Conservation (phyloP, 2,888 invertebrate species). For the Polymixis lichenea region DNA sequence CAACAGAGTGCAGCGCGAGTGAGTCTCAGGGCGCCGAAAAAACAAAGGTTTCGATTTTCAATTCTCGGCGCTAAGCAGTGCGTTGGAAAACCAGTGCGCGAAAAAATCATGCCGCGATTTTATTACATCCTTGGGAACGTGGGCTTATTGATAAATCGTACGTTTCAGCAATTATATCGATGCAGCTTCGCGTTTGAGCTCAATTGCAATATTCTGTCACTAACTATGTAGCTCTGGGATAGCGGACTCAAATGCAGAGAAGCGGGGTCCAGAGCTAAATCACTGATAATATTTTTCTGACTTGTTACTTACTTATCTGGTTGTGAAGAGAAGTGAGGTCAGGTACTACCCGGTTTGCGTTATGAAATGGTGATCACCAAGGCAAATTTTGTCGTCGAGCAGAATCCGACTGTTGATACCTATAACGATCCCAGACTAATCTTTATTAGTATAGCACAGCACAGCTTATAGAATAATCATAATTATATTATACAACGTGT, state of each 20-base stretch:
- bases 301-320: constrained; percentile 4
- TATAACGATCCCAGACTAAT: background rate
- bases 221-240: background rate
- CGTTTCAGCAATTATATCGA: too few species aligned
- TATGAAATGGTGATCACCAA: background rate
- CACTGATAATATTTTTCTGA: background rate
- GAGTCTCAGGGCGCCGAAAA: too few species aligned
- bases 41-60: too few species aligned
- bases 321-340: background rate
- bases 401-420: background rate
- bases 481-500: background rate
- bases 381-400: background rate
- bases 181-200: background rate
- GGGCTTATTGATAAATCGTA: too few species aligned
- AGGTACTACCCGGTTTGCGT: background rate
- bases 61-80: too few species aligned
- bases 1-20: too few species aligned
- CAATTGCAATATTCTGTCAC: background rate
- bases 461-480: background rate
- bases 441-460: background rate
- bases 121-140: too few species aligned
- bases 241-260: background rate
- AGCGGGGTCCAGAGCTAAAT: background rate
- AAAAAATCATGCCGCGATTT: too few species aligned
- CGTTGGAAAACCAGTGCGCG: too few species aligned